These are phyloP conservation scores for Hyles lineata DNA, from an alignment of 2,888 invertebrate species.

Conservation along the genomic window DNA sequence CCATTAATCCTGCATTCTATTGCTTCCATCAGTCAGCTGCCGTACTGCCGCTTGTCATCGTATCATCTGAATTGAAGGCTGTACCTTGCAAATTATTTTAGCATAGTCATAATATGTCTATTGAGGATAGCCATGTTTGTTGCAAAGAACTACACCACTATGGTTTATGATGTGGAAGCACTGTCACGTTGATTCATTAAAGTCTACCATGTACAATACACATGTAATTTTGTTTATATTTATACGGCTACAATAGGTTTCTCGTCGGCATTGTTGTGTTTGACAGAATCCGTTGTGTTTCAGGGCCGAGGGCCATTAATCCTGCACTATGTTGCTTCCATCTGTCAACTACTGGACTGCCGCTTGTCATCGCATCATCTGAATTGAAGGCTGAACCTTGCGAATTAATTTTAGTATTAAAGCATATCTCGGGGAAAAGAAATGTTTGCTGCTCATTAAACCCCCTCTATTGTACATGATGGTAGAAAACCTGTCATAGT, in stretches of 20 bases:
- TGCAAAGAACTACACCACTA: no score
- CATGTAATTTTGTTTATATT: no score
- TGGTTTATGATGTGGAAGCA: no score
- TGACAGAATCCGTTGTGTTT: not conserved
- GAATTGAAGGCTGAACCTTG: not conserved
- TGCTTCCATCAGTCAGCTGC: not conserved
- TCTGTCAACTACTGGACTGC: not conserved
- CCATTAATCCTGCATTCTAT: not conserved
- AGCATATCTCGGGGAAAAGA: no score
- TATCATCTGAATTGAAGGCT: not conserved
- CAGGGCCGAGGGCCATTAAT: not conserved
- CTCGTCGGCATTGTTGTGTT: not conserved
- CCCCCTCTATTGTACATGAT: no score
- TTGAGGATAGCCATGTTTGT: no score
- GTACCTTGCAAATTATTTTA: not conserved
- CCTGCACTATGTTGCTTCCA: not conserved
- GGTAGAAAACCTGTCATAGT: no score
- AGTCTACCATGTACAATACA: no score
- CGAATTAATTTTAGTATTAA: not conserved
- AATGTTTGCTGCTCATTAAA: no score
- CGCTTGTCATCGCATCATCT: constrained; percentile 3
- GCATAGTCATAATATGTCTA: no score
- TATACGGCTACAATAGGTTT: not conserved
- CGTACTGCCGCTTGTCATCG: not conserved
- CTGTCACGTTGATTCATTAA: no score